Evolutionary conservation across 2,888 invertebrate genomes (phyloP).

Genomic region (Agriotes lineatus): DNA sequence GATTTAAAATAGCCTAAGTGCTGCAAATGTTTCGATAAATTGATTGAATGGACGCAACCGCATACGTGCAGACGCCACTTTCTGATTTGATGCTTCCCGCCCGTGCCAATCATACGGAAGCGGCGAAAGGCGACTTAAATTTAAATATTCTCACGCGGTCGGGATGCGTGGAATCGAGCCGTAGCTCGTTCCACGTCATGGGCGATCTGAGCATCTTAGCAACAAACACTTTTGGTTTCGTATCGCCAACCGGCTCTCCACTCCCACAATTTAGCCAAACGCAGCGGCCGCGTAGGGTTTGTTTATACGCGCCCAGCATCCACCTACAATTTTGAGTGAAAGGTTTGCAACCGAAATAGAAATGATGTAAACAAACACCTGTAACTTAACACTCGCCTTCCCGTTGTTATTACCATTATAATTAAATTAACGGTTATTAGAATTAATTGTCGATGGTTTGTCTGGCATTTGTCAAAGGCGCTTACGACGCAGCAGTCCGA

Average conservation of each 20-base stretch:
- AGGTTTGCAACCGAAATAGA: slow-evolving; percentile 40
- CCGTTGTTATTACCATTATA: slow-evolving; percentile 6
- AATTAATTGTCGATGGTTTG: slow-evolving; percentile 7
- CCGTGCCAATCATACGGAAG: slow-evolving; percentile 1
- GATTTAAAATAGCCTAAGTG: slow-evolving; percentile 23
- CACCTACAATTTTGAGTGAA: slow-evolving; percentile 21
- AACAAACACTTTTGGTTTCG: too few species aligned
- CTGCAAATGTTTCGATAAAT: slow-evolving; percentile 4
- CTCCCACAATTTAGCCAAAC: background rate
- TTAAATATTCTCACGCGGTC: too few species aligned
- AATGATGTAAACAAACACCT: slow-evolving; percentile 41
- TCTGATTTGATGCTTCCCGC: slow-evolving; percentile 6
- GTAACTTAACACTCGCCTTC: background rate
- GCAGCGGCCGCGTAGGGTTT: background rate
- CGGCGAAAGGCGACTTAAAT: background rate
- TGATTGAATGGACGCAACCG: slow-evolving; percentile 1
- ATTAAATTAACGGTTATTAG: slow-evolving; percentile 17
- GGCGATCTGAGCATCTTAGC: too few species aligned
- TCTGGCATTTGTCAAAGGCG: background rate
- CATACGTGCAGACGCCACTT: background rate
- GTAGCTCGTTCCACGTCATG: too few species aligned
- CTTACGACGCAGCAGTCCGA: too few species aligned
- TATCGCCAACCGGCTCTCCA: too few species aligned
- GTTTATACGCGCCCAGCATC: slow-evolving; percentile 13
- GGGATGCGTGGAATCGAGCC: background rate